Evolutionary conservation across 2,113 vertebrate species (phyloP).

Genomic region (Nyctereutes procyonoides): DNA sequence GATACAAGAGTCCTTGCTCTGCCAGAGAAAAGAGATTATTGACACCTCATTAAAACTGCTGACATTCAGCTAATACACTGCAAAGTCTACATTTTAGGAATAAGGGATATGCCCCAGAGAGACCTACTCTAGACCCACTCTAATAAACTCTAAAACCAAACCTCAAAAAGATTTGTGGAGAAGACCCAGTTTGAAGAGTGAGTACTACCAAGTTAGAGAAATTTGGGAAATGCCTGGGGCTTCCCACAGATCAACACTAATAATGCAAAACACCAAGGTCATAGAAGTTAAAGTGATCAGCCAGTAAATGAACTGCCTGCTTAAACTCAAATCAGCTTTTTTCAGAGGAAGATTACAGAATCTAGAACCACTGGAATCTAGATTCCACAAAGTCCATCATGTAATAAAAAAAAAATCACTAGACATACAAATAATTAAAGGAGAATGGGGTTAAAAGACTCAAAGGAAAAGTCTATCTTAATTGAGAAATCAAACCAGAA

Average conservation of each 20-base stretch:
- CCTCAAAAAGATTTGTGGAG: not conserved
- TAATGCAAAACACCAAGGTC: not conserved
- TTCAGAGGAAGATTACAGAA: not conserved
- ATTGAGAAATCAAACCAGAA: constrained; percentile 15
- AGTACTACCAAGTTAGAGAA: not conserved
- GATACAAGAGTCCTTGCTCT: not conserved
- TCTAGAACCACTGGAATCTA: not conserved
- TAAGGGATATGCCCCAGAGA: not conserved
- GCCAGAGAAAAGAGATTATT: not conserved
- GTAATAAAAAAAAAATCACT: not conserved
- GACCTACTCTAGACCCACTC: not conserved
- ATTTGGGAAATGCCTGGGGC: not conserved
- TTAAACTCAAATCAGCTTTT: not conserved
- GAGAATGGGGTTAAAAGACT: constrained; percentile 32
- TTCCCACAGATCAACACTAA: not conserved
- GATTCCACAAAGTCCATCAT: not conserved
- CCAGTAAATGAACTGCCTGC: not conserved
- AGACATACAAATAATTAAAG: constrained; percentile 41
- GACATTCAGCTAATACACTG: not conserved
- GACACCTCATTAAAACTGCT: not conserved
- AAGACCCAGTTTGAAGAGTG: not conserved
- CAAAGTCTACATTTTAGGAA: not conserved
- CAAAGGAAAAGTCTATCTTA: not conserved
- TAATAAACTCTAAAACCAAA: not conserved
- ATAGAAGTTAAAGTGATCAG: constrained; percentile 4